A percentile compares a stretch with the other conserved stretches of the same genome.
These are phyloP conservation scores for Meles meles DNA, from an alignment of 2,113 vertebrate species.

Conservation along the genomic window DNA sequence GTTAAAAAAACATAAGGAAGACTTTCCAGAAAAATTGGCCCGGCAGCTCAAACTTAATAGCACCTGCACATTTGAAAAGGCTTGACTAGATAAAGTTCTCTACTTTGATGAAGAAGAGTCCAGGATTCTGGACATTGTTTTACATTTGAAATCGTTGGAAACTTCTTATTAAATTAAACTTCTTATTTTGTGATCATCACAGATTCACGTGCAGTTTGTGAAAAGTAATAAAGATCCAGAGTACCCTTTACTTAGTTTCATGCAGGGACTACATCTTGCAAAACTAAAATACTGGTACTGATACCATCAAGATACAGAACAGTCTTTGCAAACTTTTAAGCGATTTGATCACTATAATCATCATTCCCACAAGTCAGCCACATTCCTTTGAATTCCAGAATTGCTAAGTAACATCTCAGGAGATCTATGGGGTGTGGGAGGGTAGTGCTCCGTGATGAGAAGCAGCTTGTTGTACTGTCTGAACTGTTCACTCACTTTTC, in stretches of 20 bases:
- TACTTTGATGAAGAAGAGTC: neutral
- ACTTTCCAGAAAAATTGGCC: slow-evolving; percentile 12
- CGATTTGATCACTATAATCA: neutral
- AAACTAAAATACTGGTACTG: neutral
- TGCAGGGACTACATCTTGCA: neutral
- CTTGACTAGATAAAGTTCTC: neutral
- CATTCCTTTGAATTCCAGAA: neutral
- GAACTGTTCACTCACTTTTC: slow-evolving; percentile 84
- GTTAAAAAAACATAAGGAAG: neutral
- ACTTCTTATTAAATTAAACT: neutral
- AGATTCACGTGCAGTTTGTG: neutral
- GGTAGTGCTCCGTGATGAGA: neutral
- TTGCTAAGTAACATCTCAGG: neutral
- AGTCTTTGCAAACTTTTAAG: neutral
- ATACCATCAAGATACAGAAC: neutral
- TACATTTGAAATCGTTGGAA: neutral
- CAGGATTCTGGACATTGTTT: neutral
- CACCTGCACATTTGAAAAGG: neutral
- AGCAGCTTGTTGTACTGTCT: slow-evolving; percentile 7
- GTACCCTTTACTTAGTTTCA: neutral
- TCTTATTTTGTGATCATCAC: slow-evolving; percentile 1
- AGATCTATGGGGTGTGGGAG: neutral
- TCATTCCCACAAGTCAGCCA: neutral
- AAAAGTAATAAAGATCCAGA: neutral
- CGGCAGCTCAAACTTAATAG: neutral